These are phyloP conservation scores for Pterostichus niger DNA, from an alignment of 2,888 invertebrate genomes.

Conservation along the genomic window DNA sequence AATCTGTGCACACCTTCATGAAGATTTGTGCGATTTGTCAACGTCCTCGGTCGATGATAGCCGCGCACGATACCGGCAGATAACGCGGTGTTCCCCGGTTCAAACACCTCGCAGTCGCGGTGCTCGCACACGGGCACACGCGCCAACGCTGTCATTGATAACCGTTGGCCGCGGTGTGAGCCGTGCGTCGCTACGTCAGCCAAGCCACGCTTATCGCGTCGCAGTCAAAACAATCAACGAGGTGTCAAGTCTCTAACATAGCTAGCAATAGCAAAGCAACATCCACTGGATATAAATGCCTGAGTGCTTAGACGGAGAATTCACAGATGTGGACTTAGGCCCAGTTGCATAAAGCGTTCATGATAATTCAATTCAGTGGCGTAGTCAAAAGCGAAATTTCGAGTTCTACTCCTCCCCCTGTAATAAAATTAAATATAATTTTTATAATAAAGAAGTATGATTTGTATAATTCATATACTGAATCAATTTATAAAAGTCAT, in stretches of 20 bases:
- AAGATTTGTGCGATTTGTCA: not conserved
- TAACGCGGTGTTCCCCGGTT: constrained; percentile 29
- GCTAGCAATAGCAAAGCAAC: no score
- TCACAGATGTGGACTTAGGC: no score
- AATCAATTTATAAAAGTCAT: no score
- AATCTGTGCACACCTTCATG: no score
- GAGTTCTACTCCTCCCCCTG: no score
- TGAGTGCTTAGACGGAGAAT: not conserved
- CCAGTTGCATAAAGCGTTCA: no score
- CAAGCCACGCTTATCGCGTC: constrained; percentile 1
- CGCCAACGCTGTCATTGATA: constrained; percentile 19
- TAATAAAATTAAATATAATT: no score
- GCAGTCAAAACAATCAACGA: constrained; percentile 7
- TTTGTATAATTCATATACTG: no score
- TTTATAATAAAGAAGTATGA: no score
- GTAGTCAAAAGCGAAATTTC: no score
- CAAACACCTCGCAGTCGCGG: not conserved
- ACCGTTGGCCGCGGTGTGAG: not conserved
- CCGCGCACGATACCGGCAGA: not conserved
- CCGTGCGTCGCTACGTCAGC: constrained; percentile 17
- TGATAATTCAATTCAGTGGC: no score
- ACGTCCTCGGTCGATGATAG: not conserved
- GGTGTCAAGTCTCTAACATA: not conserved
- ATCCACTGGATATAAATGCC: not conserved
- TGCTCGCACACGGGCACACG: not conserved